phyloP scores from a whole-genome alignment of 2,797 vertebrate species.

The Bucorvus abyssinicus region DNA sequence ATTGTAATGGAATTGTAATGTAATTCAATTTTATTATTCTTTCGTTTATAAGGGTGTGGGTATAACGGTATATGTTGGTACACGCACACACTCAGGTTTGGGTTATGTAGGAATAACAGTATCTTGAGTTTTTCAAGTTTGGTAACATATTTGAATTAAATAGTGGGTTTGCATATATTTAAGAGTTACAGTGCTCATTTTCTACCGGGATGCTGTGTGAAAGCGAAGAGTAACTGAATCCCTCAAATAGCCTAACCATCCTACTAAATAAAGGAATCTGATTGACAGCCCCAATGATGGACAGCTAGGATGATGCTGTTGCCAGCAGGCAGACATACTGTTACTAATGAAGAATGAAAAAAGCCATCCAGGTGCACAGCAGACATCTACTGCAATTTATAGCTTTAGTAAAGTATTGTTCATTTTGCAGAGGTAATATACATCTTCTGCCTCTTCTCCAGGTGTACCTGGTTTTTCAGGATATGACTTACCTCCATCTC shows the following conservation, averaged over 20 bases:
- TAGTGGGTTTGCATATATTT: background rate
- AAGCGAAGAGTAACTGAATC: background rate
- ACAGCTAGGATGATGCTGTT: background rate
- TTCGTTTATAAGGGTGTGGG: rapidly evolving
- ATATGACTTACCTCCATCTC: background rate
- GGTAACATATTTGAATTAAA: background rate
- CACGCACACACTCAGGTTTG: background rate
- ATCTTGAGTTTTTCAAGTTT: background rate
- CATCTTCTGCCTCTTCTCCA: background rate
- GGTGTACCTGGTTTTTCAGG: background rate
- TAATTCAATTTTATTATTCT: background rate
- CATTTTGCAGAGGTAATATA: background rate
- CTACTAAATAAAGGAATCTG: background rate
- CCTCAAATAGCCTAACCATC: background rate
- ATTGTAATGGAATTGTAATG: background rate
- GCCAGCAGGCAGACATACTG: background rate
- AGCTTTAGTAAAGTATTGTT: background rate
- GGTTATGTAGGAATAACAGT: background rate
- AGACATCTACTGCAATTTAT: background rate
- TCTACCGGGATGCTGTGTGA: background rate
- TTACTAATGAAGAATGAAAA: background rate
- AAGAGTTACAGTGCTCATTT: background rate
- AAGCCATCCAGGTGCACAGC: background rate
- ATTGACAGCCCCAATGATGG: background rate
- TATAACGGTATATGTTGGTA: background rate